Evolutionary conservation across 2,113 vertebrate genomes (phyloP), one percentile per base, ranked within the genome.

Genomic region (Ursus arctos): DNA sequence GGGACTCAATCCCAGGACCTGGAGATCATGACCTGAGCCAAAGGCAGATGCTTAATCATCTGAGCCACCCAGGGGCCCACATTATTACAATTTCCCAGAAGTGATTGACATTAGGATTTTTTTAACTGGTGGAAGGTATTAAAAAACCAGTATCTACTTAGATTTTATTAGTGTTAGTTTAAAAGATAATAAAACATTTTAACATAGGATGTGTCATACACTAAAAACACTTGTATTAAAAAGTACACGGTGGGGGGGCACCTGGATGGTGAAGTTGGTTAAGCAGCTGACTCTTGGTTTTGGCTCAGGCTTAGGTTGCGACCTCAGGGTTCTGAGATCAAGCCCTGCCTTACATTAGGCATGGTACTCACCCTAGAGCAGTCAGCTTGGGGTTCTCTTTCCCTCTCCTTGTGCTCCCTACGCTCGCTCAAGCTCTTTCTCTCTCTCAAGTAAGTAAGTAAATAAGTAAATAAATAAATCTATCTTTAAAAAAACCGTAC

Each of bases 81-180:
- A 90, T 98, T 96, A 98, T 98, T 98, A 98, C 80, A 86, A 51
- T 71, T 98, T 98, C 98, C 91, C 94, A 97, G 95, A 97, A 97
- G 92, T 97, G 97, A 97, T 80, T 94, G 88, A 98, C 82, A 90
- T 93, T 94, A 95, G 86, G 24, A 94, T 96, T 94, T 61, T 97
- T 96, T 94, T 79, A 98, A 88, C 65, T 0, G 0, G 72, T 92
- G 92, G 92, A 69, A 84, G 6, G 36, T 94, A 91, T n/a, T 96
- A 51, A 80, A 79, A 97, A 93, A 63, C 11, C 59, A 98, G 7
- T 93, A 57, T 24, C 36, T 65, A 94, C 14, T 33, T 43, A 72
- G 76, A 33, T 97, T 96, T 93, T 84, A 95, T 82, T 15, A 61
- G 4, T 79, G 3, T 85, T 96, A 5, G 7, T 67, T 83, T 79